These are phyloP conservation scores for Chydorus sphaericus DNA, from an alignment of 2,888 invertebrate genomes.

Conservation along the genomic window DNA sequence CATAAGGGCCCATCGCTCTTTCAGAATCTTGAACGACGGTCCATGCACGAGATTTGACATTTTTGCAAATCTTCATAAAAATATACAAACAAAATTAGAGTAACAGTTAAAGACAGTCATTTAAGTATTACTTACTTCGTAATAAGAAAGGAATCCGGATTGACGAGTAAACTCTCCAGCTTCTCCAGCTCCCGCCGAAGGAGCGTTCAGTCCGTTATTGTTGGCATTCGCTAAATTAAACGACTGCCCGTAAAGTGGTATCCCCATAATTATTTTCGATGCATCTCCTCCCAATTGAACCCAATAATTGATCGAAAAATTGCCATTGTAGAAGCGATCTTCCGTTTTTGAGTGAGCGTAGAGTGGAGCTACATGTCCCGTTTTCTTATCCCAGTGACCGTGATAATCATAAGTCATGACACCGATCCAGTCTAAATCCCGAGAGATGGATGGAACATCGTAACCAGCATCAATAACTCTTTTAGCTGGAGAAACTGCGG, in stretches of 20 bases:
- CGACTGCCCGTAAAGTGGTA: slow-evolving; percentile 77
- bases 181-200: slow-evolving; percentile 59
- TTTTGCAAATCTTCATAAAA: slow-evolving; percentile 17
- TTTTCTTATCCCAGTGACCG: slow-evolving; percentile 82
- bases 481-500: slow-evolving; percentile 78
- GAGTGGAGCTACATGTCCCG: slow-evolving; percentile 75
- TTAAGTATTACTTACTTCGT: slow-evolving; percentile 44
- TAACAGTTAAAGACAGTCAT: background rate
- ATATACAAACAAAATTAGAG: slow-evolving; percentile 13
- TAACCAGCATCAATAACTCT: slow-evolving; percentile 71
- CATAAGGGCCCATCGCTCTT: slow-evolving; percentile 25
- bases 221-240: slow-evolving; percentile 50
- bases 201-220: slow-evolving; percentile 52
- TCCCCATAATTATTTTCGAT: slow-evolving; percentile 68
- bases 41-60: slow-evolving; percentile 23
- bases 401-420: slow-evolving; percentile 88
- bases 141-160: slow-evolving; percentile 73
- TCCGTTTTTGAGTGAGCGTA: slow-evolving; percentile 70
- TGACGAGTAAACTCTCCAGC: slow-evolving; percentile 74
- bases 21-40: slow-evolving; percentile 26
- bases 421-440: slow-evolving; percentile 73
- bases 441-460: slow-evolving; percentile 57
- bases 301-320: slow-evolving; percentile 80
- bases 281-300: slow-evolving; percentile 66
- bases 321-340: slow-evolving; percentile 25